Evolutionary conservation across 2,797 vertebrate genomes (phyloP).

Genomic region (Crenuchus spilurus): DNA sequence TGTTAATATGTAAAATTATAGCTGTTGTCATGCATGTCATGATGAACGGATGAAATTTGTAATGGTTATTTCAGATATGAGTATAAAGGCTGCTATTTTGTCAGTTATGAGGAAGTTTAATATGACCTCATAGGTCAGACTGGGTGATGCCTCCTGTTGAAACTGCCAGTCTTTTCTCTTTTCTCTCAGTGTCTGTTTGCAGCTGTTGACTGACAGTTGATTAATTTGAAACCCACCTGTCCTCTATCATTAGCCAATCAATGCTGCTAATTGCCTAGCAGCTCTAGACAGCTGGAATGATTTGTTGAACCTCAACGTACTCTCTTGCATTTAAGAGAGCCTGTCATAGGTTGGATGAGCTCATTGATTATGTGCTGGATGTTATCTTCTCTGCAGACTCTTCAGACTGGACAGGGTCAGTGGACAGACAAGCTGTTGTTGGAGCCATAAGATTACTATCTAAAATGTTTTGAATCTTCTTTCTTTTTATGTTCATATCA

Average conservation of each 20-base stretch:
- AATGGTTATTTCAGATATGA: not conserved
- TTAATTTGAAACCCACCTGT: conserved; percentile 42
- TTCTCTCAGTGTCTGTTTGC: conserved; percentile 4
- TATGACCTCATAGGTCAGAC: not conserved
- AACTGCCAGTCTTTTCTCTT: conserved; percentile 1
- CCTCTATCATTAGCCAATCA: conserved; percentile 42
- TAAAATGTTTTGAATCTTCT: not conserved
- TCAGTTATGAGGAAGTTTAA: not conserved
- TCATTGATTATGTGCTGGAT: conserved; percentile 29
- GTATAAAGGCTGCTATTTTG: not conserved
- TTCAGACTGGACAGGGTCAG: not conserved
- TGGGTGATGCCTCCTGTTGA: not conserved
- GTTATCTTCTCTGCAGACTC: not conserved
- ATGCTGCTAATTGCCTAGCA: conserved; percentile 38
- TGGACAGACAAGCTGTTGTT: not conserved
- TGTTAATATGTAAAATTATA: too few relatives aligned
- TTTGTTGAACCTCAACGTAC: conserved; percentile 30
- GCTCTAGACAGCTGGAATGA: conserved; percentile 28
- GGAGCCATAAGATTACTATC: not conserved
- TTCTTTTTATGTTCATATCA: not conserved
- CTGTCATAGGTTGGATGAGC: conserved; percentile 9
- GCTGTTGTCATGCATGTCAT: too few relatives aligned
- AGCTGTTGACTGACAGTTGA: conserved; percentile 33
- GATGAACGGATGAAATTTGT: not conserved
- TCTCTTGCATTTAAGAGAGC: conserved; percentile 3